A percentile compares a stretch with the other conserved stretches of the same genome.
phyloP scores from a whole-genome alignment of 2,113 vertebrate species.

The Lepisosteus osseus region DNA sequence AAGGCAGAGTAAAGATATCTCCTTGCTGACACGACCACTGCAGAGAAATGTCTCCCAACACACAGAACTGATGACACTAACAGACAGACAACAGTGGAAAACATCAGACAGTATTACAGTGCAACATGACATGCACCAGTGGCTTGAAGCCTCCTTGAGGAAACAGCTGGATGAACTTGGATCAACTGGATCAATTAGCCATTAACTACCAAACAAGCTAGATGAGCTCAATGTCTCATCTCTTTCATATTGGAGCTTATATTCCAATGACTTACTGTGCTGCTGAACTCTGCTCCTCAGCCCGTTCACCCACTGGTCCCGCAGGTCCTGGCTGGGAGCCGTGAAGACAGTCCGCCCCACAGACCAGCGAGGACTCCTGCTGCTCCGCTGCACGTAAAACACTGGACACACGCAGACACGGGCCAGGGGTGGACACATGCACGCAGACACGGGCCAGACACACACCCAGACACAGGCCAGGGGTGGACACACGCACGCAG shows the following conservation, averaged over 20 bases:
- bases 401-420: conserved; percentile 41
- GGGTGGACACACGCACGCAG: background rate
- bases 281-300: conserved; percentile 57
- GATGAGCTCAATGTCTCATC: background rate
- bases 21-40: too few relatives aligned
- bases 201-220: background rate
- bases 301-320: conserved; percentile 65
- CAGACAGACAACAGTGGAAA: too few relatives aligned
- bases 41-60: too few relatives aligned
- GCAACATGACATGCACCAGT: background rate
- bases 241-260: too few relatives aligned
- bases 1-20: too few relatives aligned
- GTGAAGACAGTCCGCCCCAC: conserved; percentile 65
- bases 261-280: conserved; percentile 48
- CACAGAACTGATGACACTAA: too few relatives aligned
- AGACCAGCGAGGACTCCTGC: conserved; percentile 52
- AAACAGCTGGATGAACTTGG: background rate
- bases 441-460: conserved; percentile 1
- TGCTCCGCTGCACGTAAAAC: conserved; percentile 64
- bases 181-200: background rate
- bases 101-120: too few relatives aligned
- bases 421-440: background rate
- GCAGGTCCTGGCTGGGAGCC: conserved; percentile 60
- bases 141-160: background rate
- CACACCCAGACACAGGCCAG: background rate